Percentiles rank a stretch among this genome's conserved stretches.
phyloP scores from a whole-genome alignment of 2,888 invertebrate genomes.

The Ochropleura leucogaster region DNA sequence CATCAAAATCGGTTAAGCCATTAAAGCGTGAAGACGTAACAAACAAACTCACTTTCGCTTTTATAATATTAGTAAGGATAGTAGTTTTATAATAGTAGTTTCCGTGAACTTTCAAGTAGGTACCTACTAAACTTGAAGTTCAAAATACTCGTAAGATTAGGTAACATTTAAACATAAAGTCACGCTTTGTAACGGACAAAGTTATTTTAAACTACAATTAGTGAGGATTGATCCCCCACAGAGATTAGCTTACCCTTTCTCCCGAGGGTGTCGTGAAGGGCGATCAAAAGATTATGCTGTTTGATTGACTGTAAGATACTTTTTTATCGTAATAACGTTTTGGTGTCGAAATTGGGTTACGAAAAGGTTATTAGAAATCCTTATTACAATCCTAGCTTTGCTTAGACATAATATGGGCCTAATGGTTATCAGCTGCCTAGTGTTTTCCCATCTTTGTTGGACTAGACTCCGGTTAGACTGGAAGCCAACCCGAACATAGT shows the following conservation, averaged over 20 bases:
- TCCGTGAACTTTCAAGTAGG: slow-evolving; percentile 23
- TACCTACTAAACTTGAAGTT: neutral
- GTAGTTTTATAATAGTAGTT: slow-evolving; percentile 9
- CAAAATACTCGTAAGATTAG: slow-evolving; percentile 13
- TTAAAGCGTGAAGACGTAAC: too few relatives aligned
- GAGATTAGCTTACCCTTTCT: slow-evolving; percentile 30
- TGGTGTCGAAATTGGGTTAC: slow-evolving; percentile 23
- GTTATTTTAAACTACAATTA: slow-evolving; percentile 56
- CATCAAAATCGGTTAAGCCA: too few relatives aligned
- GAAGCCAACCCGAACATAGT: too few relatives aligned
- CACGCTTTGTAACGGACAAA: slow-evolving; percentile 16
- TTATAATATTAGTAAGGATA: too few relatives aligned
- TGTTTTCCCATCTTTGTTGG: too few relatives aligned
- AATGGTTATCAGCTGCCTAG: too few relatives aligned
- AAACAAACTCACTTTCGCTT: too few relatives aligned
- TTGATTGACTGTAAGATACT: slow-evolving; percentile 46
- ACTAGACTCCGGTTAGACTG: too few relatives aligned
- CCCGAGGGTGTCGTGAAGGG: slow-evolving; percentile 36
- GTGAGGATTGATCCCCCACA: slow-evolving; percentile 17
- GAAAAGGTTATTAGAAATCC: too few relatives aligned
- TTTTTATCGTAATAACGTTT: slow-evolving; percentile 10
- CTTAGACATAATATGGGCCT: too few relatives aligned
- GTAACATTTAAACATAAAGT: slow-evolving; percentile 14
- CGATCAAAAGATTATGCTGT: slow-evolving; percentile 51
- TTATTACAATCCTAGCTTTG: too few relatives aligned